These are phyloP conservation scores for Melieria picta DNA, from an alignment of 2,888 invertebrate genomes.

Conservation along the genomic window DNA sequence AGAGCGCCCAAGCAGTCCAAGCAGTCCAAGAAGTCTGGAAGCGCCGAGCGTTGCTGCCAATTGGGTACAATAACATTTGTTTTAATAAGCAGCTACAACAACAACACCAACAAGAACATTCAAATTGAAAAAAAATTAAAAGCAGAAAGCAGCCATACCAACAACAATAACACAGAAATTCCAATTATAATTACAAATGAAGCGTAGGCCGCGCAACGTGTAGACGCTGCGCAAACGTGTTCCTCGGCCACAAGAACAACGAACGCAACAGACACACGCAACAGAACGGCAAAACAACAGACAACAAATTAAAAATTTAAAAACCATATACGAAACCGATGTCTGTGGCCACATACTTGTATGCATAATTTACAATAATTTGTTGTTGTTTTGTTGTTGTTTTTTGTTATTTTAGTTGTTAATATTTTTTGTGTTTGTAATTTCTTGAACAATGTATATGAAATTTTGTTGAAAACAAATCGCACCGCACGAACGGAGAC, in stretches of 20 bases:
- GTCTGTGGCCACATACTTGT: background rate
- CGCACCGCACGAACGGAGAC: no score
- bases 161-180: background rate
- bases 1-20: background rate
- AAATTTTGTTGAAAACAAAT: background rate
- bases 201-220: conserved; percentile 6
- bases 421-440: background rate
- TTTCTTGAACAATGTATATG: background rate
- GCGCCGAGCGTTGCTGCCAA: background rate
- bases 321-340: conserved; percentile 18
- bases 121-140: background rate
- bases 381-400: no score
- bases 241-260: background rate
- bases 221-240: background rate
- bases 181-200: conserved; percentile 37
- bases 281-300: background rate
- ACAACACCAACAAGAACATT: background rate
- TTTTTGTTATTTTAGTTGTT: background rate
- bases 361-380: background rate
- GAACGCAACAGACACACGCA: background rate
- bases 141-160: background rate
- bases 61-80: background rate
- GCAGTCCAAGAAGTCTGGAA: background rate
- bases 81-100: conserved; percentile 1
- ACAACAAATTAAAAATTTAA: conserved; percentile 12